Evolutionary conservation across 2,888 invertebrate genomes (phyloP), one percentile per base, ranked within the genome.

Genomic region (Hyalella azteca): DNA sequence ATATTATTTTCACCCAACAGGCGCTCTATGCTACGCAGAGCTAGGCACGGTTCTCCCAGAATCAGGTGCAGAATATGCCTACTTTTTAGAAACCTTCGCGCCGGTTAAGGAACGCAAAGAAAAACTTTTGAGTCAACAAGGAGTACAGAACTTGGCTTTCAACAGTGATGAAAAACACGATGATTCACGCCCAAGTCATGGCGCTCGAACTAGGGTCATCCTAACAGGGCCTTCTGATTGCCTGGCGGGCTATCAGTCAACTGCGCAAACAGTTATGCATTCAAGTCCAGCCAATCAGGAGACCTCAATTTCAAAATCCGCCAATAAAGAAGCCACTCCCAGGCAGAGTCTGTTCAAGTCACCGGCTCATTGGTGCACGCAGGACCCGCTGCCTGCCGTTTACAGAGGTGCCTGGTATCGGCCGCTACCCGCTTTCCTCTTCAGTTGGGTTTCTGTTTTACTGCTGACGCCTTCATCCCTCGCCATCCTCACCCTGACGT

Each of bases 41-140:
- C 89, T 97, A 88, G 96, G 96, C 87, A 96, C 96, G 85, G 95
- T 96, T 94, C 95, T 96, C 89, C 95, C 95, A 86, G 94, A 95
- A 86, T 95, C 95, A 85, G 96, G 96, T 85, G 96, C 95, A 84
- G 96, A 97, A 89, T 96, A 96, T 91, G 95, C 95, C 86, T 96
- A 97, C 89, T 95, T 95, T 89, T 94, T 95, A 93, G 95, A 95
- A 89, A 96, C 96, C 81, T 96, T 95, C 89, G 86, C 86, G 77
- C 81, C 81, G 22, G 60, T 45, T 3, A 9, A 41, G 29, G 41
- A 54, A 5, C 50, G 73, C 22, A 13, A 54, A 48, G 75, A 45
- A 60, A 79, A 41, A n/a, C n/a, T n/a, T n/a, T n/a, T n/a, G n/a
- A n/a, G n/a, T n/a, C n/a, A n/a, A n/a, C n/a, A 60, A 73, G 3